Percentiles rank a stretch among this genome's conserved stretches.
Conservation (phyloP, 2,888 invertebrate species). For the Orchesellides sinensis region DNA sequence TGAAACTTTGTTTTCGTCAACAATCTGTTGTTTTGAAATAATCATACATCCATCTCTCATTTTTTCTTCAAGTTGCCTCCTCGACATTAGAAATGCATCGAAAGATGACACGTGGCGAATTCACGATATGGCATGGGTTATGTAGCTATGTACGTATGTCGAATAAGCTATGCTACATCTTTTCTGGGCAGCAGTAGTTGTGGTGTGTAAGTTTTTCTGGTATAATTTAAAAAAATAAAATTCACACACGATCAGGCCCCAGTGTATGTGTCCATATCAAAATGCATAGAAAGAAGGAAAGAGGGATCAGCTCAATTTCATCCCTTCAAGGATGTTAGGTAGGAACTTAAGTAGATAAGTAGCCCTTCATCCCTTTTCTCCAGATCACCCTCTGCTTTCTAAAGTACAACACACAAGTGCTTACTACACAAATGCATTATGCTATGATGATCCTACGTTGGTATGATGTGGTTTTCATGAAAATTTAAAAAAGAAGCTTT, state of each 20-base stretch:
- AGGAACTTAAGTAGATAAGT: constrained; percentile 46
- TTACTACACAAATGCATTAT: constrained; percentile 15
- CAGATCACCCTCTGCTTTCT: constrained; percentile 3
- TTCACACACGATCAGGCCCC: background rate
- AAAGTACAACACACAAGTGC: background rate
- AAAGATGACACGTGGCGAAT: constrained; percentile 71
- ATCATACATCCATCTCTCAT: background rate
- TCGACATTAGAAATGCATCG: constrained; percentile 72
- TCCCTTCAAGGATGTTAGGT: constrained; percentile 12
- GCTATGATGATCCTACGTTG: background rate
- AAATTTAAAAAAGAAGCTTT: background rate
- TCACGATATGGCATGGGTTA: constrained; percentile 33
- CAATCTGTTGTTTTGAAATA: background rate
- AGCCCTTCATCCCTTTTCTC: constrained; percentile 51
- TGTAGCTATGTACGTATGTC: background rate
- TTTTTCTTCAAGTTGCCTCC: background rate
- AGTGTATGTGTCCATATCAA: no score
- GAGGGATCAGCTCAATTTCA: constrained; percentile 22
- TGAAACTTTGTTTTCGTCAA: background rate
- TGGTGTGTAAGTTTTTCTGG: background rate
- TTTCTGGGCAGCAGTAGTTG: constrained; percentile 8
- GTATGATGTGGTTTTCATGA: constrained; percentile 2
- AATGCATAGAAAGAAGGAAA: background rate
- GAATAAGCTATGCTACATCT: background rate
- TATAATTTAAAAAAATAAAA: background rate